Evolutionary conservation across 2,113 vertebrate species (phyloP), one percentile per base, ranked within the genome.

Genomic region (Aix galericulata): DNA sequence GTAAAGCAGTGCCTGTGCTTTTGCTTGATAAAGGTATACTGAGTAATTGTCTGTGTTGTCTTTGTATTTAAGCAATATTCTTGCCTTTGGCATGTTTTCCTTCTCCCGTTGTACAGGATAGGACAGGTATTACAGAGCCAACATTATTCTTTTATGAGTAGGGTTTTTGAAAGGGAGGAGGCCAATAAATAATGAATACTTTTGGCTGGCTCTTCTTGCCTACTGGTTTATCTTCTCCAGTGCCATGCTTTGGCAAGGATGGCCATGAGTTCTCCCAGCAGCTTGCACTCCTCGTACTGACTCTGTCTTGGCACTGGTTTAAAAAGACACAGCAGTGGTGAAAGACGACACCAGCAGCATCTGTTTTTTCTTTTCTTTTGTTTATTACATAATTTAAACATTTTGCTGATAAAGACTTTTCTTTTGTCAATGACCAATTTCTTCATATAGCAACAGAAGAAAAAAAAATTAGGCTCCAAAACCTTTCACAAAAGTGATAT

Each of bases 351-450:
- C 62, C 38, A 84, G 59, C 86, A 86, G 94, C 76, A 84, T 75
- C 58, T 91, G 86, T 91, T 58, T 97, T 95, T 95, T 85, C 36
- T 93, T 96, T 96, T 96, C 17, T 82, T 93, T 95, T 96, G 74
- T 97, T 97, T 98, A 98, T 98, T 98, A 98, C 92, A 91, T 97
- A 96, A 97, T 98, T 96, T 96, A 97, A 98, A 98, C 95, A 96
- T 95, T 97, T 97, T 96, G 94, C 95, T 96, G 96, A 97, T 97
- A 98, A 98, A 98, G 94, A 74, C 86, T 81, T 95, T 92, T 56
- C n/a, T 18, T 82, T 95, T 90, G 83, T 96, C 93, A 82, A 86
- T 96, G 96, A 97, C 94, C 15, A 4, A 66, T 81, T 78, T 81
- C 91, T 76, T 83, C 66, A 79, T 96, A 95, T 88, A 97, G 96